Evolutionary conservation across 2,888 invertebrate species (phyloP).

Genomic region (Lycophotia porphyrea): DNA sequence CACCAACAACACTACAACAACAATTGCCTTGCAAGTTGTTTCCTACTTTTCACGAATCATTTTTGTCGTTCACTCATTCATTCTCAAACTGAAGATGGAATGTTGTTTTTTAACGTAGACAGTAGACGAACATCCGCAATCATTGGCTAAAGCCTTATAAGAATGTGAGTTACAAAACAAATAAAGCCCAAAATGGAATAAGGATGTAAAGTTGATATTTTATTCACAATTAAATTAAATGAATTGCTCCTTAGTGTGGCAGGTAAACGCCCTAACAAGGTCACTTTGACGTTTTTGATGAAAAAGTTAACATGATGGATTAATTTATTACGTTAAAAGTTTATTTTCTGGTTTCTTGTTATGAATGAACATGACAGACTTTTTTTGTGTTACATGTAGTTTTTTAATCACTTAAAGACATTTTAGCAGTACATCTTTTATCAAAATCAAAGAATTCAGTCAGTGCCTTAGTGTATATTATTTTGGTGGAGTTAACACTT

Average conservation of each 20-base stretch:
- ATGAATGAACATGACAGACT: constrained; percentile 8
- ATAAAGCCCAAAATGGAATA: constrained; percentile 45
- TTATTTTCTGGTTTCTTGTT: constrained; percentile 25
- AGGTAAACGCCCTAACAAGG: constrained; percentile 63
- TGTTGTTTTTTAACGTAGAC: constrained; percentile 53
- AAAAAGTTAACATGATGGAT: constrained; percentile 39
- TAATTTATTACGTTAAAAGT: neutral
- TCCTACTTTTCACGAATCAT: constrained; percentile 16
- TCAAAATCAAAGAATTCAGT: too few relatives aligned
- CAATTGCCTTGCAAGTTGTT: constrained; percentile 25
- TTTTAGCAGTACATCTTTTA: neutral
- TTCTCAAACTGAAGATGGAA: constrained; percentile 29
- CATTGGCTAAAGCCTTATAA: constrained; percentile 20
- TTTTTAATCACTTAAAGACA: neutral
- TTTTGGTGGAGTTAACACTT: neutral
- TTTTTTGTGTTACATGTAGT: neutral
- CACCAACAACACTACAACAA: too few relatives aligned
- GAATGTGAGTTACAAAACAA: constrained; percentile 42
- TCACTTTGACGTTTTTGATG: constrained; percentile 50
- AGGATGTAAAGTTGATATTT: constrained; percentile 45
- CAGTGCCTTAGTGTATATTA: neutral
- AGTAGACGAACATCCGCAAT: constrained; percentile 55
- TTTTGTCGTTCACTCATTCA: constrained; percentile 6
- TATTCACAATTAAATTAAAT: constrained; percentile 40
- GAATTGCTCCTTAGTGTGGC: constrained; percentile 24